Conservation (phyloP, 2,888 invertebrate genomes). For the Agrenia bidenticulata region DNA sequence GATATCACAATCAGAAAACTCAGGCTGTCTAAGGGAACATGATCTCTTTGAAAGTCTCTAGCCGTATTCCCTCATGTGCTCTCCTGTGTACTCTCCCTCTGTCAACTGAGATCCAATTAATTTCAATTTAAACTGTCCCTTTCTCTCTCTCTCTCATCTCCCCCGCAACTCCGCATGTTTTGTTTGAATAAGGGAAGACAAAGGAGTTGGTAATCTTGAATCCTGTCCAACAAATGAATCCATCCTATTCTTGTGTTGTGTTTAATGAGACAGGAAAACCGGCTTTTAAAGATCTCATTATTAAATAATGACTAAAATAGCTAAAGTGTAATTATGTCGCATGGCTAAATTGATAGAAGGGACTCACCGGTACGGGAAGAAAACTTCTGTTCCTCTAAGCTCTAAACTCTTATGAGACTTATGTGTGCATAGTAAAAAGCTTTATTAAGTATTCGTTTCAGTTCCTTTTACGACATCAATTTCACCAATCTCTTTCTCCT, state of each 20-base stretch:
- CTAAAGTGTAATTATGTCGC: slow-evolving; percentile 4
- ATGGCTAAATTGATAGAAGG: neutral
- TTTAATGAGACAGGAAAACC: slow-evolving; percentile 11
- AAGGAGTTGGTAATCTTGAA: neutral
- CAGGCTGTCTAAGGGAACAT: neutral
- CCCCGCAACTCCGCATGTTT: neutral
- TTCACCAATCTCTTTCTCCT: too few species aligned
- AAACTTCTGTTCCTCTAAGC: neutral
- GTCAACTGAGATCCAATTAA: slow-evolving; percentile 20
- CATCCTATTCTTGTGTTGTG: neutral
- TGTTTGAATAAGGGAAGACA: neutral
- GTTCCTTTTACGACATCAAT: too few species aligned
- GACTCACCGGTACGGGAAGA: too few species aligned
- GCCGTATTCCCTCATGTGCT: neutral
- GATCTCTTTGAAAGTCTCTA: neutral
- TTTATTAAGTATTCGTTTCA: too few species aligned
- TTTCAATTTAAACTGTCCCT: slow-evolving; percentile 6
- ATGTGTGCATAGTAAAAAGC: too few species aligned
- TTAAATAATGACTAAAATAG: neutral
- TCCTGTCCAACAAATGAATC: too few species aligned
- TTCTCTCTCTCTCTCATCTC: neutral
- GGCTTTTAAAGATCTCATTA: slow-evolving; percentile 13
- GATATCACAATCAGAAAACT: neutral
- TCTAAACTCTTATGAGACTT: too few species aligned
- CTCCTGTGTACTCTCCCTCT: neutral